These are phyloP conservation scores for Anthoscopus minutus DNA, from an alignment of 2,113 vertebrate species.

Conservation along the genomic window DNA sequence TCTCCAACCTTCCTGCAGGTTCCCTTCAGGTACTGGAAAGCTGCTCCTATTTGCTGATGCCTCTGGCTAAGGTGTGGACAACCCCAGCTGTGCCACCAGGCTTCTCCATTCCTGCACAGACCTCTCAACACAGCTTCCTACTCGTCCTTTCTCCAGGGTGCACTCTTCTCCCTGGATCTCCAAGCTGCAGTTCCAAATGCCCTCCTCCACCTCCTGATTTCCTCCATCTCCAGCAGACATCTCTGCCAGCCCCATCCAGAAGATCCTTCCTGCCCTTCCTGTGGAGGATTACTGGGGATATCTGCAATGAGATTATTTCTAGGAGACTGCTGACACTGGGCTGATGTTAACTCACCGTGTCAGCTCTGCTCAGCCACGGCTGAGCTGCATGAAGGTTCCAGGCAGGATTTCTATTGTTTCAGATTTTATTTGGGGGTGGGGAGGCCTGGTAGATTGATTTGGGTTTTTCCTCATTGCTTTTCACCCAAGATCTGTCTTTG, in stretches of 20 bases:
- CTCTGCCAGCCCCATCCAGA: background rate
- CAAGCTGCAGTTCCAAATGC: rapidly evolving
- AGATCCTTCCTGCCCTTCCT: background rate
- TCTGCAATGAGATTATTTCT: constrained; percentile 10
- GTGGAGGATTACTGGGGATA: background rate
- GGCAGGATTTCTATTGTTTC: background rate
- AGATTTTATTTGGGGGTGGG: background rate
- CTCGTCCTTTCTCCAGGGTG: background rate
- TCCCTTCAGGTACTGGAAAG: background rate
- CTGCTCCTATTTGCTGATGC: background rate
- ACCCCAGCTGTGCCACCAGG: background rate
- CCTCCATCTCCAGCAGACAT: background rate
- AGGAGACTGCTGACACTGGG: background rate
- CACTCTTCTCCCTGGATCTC: background rate
- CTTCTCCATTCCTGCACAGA: background rate
- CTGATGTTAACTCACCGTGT: background rate
- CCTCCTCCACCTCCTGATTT: background rate
- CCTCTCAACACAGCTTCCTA: rapidly evolving
- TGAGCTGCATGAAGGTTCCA: background rate
- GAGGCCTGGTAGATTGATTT: background rate
- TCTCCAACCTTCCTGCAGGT: background rate
- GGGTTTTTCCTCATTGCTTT: background rate
- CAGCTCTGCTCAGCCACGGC: background rate
- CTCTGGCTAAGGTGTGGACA: too few species aligned
- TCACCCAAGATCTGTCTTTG: background rate